A percentile compares a stretch with the other conserved stretches of the same genome.
Evolutionary conservation across 2,797 vertebrate genomes (phyloP).

Genomic region (Smutsia temminckii): DNA sequence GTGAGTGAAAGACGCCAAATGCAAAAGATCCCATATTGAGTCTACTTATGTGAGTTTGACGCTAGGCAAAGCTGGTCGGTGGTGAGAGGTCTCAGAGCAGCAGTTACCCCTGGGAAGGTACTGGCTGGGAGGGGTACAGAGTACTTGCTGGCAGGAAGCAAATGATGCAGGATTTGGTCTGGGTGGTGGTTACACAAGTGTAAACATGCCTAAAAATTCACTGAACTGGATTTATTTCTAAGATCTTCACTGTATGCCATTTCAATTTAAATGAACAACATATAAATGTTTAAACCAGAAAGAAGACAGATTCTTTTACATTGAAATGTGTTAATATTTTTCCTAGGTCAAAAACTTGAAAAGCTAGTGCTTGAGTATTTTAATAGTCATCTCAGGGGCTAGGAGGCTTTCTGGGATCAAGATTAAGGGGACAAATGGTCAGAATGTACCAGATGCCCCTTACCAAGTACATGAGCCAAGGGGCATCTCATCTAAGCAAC

Average conservation of each 20-base stretch:
- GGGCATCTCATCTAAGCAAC: constrained; percentile 1
- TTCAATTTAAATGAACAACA: constrained; percentile 59
- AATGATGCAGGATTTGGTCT: neutral
- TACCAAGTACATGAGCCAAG: neutral
- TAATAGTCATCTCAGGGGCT: neutral
- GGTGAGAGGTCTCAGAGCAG: neutral
- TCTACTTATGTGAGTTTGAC: neutral
- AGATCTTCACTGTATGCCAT: constrained; percentile 21
- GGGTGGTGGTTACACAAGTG: neutral
- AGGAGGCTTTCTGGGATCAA: neutral
- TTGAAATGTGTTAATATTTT: constrained; percentile 26
- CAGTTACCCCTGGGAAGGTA: neutral
- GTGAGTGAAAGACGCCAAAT: constrained; percentile 33
- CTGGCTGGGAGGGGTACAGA: neutral
- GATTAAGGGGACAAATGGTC: neutral
- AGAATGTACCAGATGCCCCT: constrained; percentile 30
- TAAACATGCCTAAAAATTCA: constrained; percentile 1
- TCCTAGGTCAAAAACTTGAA: constrained; percentile 37
- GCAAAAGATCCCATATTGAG: neutral
- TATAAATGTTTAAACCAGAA: neutral
- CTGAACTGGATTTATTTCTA: constrained; percentile 32
- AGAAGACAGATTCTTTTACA: constrained; percentile 40
- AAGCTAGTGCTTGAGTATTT: constrained; percentile 11
- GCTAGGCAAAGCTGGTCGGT: constrained; percentile 27
- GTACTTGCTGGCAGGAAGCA: neutral